Conservation (phyloP, 2,888 invertebrate species). For the Oscheius sp. region DNA sequence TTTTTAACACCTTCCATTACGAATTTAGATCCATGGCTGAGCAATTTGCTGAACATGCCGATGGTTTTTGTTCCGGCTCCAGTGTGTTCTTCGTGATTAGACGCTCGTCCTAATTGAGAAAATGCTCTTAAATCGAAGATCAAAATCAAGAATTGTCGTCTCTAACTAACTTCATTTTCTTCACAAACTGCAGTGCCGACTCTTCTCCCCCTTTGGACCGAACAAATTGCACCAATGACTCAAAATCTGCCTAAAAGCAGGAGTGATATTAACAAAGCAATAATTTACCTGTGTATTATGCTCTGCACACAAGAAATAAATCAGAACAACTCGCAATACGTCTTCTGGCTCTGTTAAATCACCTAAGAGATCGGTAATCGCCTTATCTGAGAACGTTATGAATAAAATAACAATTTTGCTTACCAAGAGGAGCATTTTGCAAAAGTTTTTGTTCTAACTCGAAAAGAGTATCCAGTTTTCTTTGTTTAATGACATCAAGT, state of each 20-base stretch:
- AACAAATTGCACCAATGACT: constrained; percentile 47
- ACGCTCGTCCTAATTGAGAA: constrained; percentile 37
- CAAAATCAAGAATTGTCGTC: not conserved
- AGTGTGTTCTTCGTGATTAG: constrained; percentile 77
- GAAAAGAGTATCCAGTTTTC: constrained; percentile 90
- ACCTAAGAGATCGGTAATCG: constrained; percentile 47
- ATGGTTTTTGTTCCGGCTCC: constrained; percentile 88
- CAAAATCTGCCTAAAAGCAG: constrained; percentile 47
- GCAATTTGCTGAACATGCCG: constrained; percentile 96
- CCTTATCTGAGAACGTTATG: constrained; percentile 47
- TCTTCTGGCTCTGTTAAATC: constrained; percentile 53
- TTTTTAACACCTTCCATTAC: constrained; percentile 92
- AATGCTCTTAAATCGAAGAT: no score
- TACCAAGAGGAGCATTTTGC: constrained; percentile 76
- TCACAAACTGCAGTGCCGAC: constrained; percentile 62
- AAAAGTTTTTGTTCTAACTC: constrained; percentile 97
- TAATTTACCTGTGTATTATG: constrained; percentile 17
- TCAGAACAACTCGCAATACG: constrained; percentile 62
- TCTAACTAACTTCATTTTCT: constrained; percentile 47
- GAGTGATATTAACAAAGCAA: not conserved
- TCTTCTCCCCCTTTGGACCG: constrained; percentile 58
- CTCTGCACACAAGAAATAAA: constrained; percentile 53
- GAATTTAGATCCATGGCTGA: constrained; percentile 94
- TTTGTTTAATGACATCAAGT: constrained; percentile 76
- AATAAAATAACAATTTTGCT: not conserved